Evolutionary conservation across 2,113 vertebrate genomes (phyloP).

Genomic region (Aphelocoma coerulescens): DNA sequence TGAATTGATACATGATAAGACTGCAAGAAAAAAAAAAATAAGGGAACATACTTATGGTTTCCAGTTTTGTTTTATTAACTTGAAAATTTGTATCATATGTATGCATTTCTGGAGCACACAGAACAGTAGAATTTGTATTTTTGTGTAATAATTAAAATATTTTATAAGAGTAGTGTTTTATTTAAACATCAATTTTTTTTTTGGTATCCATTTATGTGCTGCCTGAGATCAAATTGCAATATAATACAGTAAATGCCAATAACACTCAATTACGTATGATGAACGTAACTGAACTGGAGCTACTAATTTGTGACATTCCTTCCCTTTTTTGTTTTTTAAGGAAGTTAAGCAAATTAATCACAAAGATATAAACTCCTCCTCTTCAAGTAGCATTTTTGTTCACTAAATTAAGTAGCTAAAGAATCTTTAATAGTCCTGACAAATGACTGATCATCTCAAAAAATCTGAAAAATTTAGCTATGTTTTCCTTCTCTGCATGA

Average conservation of each 20-base stretch:
- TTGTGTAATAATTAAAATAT: neutral
- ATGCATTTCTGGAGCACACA: neutral
- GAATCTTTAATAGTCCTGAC: neutral
- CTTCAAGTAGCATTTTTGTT: neutral
- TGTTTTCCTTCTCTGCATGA: neutral
- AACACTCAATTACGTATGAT: neutral
- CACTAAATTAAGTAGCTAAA: neutral
- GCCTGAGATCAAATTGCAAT: neutral
- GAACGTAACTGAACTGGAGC: neutral
- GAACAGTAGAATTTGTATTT: neutral
- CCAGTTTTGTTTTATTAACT: neutral
- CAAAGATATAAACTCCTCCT: neutral
- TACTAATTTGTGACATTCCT: neutral
- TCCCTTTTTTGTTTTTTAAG: neutral
- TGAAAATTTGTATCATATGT: neutral
- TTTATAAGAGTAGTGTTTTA: neutral
- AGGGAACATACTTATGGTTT: neutral
- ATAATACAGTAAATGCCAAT: neutral
- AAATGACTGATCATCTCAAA: neutral
- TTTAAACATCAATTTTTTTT: neutral
- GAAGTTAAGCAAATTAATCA: neutral
- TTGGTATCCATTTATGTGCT: neutral
- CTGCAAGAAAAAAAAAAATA: neutral
- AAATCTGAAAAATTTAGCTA: neutral
- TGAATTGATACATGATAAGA: neutral